A percentile compares a stretch with the other conserved stretches of the same genome.
Conservation (phyloP, 30 jellyfish, hydroid and myxozoan genomes). For the Aurelia coerulea region DNA sequence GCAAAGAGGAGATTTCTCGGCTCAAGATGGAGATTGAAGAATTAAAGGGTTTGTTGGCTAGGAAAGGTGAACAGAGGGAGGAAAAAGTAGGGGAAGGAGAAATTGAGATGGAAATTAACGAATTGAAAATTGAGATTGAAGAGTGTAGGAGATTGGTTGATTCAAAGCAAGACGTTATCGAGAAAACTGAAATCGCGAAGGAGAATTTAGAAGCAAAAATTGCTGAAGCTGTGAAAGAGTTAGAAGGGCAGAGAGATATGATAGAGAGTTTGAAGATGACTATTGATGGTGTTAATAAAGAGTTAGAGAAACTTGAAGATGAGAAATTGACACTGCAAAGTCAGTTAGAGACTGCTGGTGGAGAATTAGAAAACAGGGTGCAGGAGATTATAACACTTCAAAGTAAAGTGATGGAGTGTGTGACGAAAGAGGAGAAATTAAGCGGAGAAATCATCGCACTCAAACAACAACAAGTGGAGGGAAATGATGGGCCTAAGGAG, state of each 20-base stretch:
- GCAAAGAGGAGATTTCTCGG: slow-evolving; percentile 28
- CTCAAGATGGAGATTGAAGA: slow-evolving; percentile 45
- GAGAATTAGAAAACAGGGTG: slow-evolving; percentile 6
- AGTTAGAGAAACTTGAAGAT: slow-evolving; percentile 20
- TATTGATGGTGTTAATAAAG: background rate
- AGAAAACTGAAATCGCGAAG: background rate
- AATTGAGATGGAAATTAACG: background rate
- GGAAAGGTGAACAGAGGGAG: background rate
- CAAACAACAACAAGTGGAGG: background rate
- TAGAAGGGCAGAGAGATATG: slow-evolving; percentile 11
- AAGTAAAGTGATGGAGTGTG: slow-evolving; percentile 1
- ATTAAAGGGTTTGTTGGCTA: background rate
- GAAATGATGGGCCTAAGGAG: background rate
- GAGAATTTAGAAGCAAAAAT: slow-evolving; percentile 7
- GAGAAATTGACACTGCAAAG: slow-evolving; percentile 3
- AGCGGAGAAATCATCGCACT: background rate
- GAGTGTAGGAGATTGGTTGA: slow-evolving; percentile 4
- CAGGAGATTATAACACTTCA: background rate
- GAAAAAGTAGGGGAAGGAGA: slow-evolving; percentile 4
- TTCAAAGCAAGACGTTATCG: background rate
- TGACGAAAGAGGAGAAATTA: background rate
- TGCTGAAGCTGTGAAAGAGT: background rate
- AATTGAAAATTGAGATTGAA: background rate
- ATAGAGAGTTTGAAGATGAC: slow-evolving; percentile 9
- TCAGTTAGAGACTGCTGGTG: background rate